Evolutionary conservation across 2,113 vertebrate genomes (phyloP).

Genomic region (Chaetodon auriga): DNA sequence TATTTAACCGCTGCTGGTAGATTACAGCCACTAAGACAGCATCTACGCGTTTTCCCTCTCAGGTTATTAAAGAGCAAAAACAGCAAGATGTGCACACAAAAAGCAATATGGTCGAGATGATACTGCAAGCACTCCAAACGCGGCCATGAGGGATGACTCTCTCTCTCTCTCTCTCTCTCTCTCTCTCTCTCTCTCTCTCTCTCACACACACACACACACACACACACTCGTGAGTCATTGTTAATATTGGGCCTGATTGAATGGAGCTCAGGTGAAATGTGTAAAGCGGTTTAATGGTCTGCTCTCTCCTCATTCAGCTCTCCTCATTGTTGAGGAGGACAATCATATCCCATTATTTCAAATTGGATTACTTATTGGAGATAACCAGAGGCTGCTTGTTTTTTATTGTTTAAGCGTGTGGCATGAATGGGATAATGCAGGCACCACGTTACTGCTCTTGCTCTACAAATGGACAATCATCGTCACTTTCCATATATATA

Average conservation of each 20-base stretch:
- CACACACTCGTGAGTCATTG: conserved; percentile 49
- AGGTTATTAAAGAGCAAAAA: conserved; percentile 24
- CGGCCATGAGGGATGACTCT: conserved; percentile 47
- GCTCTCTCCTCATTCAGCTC: conserved; percentile 32
- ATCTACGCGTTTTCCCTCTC: not conserved
- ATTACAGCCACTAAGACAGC: not conserved
- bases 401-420: conserved; percentile 22
- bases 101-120: conserved; percentile 4
- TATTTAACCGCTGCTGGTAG: conserved; percentile 13
- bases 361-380: conserved; percentile 30
- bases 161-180: no score
- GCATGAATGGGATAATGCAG: conserved; percentile 15
- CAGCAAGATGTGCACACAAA: not conserved
- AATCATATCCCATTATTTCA: conserved; percentile 35
- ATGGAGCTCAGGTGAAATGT: conserved; percentile 59
- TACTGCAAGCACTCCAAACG: conserved; percentile 22
- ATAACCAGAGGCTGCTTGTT: conserved; percentile 24
- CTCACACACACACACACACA: conserved; percentile 15
- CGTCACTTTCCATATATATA: not conserved
- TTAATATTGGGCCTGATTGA: conserved; percentile 34
- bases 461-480: conserved; percentile 13
- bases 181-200: not conserved
- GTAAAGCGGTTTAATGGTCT: conserved; percentile 32
- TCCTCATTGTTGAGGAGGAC: conserved; percentile 18
- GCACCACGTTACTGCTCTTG: not conserved